Evolutionary conservation across 1,140 invertebrate genomes (phyloP), one percentile per base, ranked within the genome.

Genomic region (Diorhabda carinulata): DNA sequence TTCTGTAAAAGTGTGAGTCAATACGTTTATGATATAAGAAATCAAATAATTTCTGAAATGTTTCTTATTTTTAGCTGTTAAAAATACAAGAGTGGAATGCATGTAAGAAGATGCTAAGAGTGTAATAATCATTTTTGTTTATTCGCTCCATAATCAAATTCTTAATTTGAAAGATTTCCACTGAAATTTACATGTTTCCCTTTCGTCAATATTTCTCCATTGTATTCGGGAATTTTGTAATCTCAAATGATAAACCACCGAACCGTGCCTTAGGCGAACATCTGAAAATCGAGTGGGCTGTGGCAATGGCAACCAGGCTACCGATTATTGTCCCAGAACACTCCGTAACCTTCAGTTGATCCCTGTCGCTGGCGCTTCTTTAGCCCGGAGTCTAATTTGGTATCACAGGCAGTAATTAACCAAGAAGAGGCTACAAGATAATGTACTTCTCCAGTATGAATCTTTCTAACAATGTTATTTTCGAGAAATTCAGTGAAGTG

Each of bases 381-480:
- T 72, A 73, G 76, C 80, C 78, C 76, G 74, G 70, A 71, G 80
- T 78, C 81, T 81, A 81, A 82, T 82, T 80, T 81, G 81, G 80
- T 82, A 82, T 82, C 80, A 82, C 82, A 81, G 80, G 79, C 81
- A 75, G 81, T 83, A 83, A 83, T 83, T 83, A 83, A 81, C 78
- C 81, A 81, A 81, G 81, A 25, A 82, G 81, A 82, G 82, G 82
- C 81, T 83, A 83, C 82, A 83, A 83, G 82, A 83, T 83, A 83
- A 83, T 83, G 82, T 83, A 83, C 82, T 83, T 82, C 79, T 72
- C 79, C 76, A 74, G 81, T 79, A 81, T 83, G 82, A 83, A 83
- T 83, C 82, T 82, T 83, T 81, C 64, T 75, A 68, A 71, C 70
- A 71, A 25, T 25, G 25, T 25, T 25, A 25, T 25, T 25, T 25